Conservation (phyloP, 2,797 vertebrate species). For the Melanitta fusca region DNA sequence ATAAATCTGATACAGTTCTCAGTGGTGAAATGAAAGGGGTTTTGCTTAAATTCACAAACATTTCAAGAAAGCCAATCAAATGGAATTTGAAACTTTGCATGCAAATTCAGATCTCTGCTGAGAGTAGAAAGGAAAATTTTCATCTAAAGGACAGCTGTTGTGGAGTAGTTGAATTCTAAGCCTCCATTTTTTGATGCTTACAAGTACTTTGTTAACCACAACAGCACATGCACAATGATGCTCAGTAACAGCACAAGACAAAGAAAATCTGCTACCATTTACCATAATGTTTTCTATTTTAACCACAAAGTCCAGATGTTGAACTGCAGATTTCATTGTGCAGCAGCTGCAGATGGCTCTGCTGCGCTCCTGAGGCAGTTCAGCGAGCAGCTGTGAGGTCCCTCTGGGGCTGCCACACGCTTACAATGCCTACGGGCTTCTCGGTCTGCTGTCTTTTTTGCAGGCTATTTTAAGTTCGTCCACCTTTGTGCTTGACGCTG, state of each 20-base stretch:
- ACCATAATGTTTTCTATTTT: neutral
- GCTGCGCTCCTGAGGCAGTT: neutral
- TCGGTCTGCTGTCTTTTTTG: neutral
- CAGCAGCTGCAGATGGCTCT: neutral
- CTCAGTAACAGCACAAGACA: slow-evolving; percentile 10
- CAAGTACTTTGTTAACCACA: slow-evolving; percentile 9
- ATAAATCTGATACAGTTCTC: neutral
- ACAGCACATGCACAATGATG: neutral
- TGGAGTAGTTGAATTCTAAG: neutral
- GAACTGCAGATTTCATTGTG: neutral
- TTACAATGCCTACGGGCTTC: neutral
- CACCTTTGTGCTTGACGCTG: neutral
- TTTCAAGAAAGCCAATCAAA: neutral
- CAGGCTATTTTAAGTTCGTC: neutral
- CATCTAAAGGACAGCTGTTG: slow-evolving; percentile 49
- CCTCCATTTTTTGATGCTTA: too few species aligned
- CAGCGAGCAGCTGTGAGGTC: neutral
- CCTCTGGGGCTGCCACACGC: neutral
- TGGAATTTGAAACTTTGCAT: slow-evolving; percentile 34
- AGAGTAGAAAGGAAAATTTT: slow-evolving; percentile 32
- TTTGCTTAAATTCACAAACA: slow-evolving; percentile 18
- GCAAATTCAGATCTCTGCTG: slow-evolving; percentile 32
- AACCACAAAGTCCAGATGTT: neutral
- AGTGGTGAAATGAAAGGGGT: neutral
- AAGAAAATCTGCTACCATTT: slow-evolving; percentile 11